phyloP scores from a whole-genome alignment of 2,888 invertebrate species.

The Zhengitettix transpicula region DNA sequence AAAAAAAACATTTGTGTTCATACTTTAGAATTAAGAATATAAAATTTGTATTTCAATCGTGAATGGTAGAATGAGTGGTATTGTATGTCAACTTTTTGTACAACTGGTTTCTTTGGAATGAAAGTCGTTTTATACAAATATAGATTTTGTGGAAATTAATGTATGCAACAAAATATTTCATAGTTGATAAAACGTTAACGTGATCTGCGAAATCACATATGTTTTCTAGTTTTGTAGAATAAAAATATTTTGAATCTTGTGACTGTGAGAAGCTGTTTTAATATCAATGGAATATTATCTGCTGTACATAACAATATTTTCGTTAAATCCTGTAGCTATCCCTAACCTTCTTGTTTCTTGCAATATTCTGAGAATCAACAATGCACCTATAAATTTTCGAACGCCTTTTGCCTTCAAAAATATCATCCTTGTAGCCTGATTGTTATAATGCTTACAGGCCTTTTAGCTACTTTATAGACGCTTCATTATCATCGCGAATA shows the following conservation, averaged over 20 bases:
- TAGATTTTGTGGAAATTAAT: not conserved
- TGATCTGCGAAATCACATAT: not conserved
- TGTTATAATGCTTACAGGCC: no score
- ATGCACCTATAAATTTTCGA: no score
- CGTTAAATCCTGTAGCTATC: no score
- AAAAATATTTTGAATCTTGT: not conserved
- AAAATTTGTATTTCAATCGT: no score
- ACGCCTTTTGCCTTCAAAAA: no score
- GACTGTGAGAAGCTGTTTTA: not conserved
- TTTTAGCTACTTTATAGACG: no score
- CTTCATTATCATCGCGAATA: no score
- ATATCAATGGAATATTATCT: not conserved
- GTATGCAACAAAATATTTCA: not conserved
- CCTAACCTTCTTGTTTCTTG: no score
- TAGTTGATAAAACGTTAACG: not conserved
- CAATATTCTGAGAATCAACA: no score
- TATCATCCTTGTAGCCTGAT: no score
- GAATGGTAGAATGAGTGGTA: no score
- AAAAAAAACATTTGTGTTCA: not conserved
- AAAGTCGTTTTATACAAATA: slow-evolving; percentile 4
- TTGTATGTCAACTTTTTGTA: not conserved
- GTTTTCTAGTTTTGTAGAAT: not conserved
- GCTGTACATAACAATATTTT: not conserved
- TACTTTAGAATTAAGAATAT: no score
- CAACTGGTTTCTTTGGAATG: not conserved